Evolutionary conservation across 2,888 invertebrate genomes (phyloP), one percentile per base, ranked within the genome.

Genomic region (Eupithecia subumbrata): DNA sequence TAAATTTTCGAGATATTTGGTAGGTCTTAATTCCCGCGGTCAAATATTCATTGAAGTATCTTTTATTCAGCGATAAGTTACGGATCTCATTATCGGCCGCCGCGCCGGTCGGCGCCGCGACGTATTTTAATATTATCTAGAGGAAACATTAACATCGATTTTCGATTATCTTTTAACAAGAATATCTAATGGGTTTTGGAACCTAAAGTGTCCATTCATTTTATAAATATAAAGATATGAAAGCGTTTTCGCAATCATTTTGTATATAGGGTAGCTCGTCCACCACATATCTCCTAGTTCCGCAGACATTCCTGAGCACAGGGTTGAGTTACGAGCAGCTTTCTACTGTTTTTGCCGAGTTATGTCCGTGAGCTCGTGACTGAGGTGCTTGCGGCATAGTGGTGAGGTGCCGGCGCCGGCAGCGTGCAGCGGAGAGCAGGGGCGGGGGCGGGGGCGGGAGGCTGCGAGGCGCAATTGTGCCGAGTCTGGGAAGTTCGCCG

Each of bases 71-170:
- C 40, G 43, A 30, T 73, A 71, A 66, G 69, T 69, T 70, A 70
- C 25, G 40, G 64, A 64, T 25, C n/a, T 25, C 70, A 66, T 66
- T 70, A 74, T 70, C 52, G 74, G 66, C 30, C 52, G 11, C n/a
- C 64, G 18, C 40, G 18, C 40, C 25, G 22, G 34, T 37, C 8
- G 40, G 11, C 22, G 11, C n/a, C 52, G 52, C n/a, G 40, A 45
- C 56, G 22, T 70, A 70, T 74, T 64, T 40, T 64, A 63, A 70
- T 40, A 40, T 74, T 71, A 69, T 69, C 45, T 22, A 45, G 30
- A 74, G 67, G 56, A 64, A 56, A 67, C 56, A 71, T 68, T 67
- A 74, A 34, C 66, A 75, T 75, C 71, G 68, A 45, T 68, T 71
- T 68, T 48, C 43, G 67, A 75, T 75, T 71, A 75, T 56, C 71